A percentile compares a stretch with the other conserved stretches of the same genome.
These are phyloP conservation scores for Erpornis zantholeuca DNA, from an alignment of 2,113 vertebrate genomes.

Conservation along the genomic window DNA sequence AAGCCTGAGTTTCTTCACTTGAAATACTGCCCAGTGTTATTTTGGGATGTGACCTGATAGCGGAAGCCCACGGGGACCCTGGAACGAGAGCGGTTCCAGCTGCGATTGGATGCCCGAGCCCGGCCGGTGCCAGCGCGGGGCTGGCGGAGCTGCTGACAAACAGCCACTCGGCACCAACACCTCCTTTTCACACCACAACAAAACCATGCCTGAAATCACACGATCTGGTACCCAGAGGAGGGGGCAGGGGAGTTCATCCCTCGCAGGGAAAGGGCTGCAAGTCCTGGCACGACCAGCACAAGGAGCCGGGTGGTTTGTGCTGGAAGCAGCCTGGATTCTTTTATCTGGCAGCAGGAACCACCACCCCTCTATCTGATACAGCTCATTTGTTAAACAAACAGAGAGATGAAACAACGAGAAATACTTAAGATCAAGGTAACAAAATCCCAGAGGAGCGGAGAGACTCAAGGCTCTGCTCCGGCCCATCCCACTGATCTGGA, in stretches of 20 bases:
- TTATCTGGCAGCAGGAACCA: not conserved
- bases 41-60: conserved; percentile 94
- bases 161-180: conserved; percentile 51
- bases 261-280: conserved; percentile 2
- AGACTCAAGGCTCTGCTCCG: not conserved
- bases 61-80: conserved; percentile 90
- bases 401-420: not conserved
- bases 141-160: conserved; percentile 63
- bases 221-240: not conserved
- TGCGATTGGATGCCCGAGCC: conserved; percentile 69
- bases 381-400: conserved; percentile 52
- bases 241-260: not conserved
- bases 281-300: not conserved
- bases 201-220: conserved; percentile 56
- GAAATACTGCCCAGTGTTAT: conserved; percentile 94
- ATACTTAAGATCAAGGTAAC: not conserved
- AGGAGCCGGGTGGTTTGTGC: not conserved
- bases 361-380: not conserved
- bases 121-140: conserved; percentile 67
- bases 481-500: not conserved
- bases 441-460: not conserved
- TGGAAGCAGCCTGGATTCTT: not conserved
- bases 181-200: conserved; percentile 66
- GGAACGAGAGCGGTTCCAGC: conserved; percentile 72
- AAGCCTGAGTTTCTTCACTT: conserved; percentile 91